Evolutionary conservation across 2,113 vertebrate genomes (phyloP).

Genomic region (Erinaceus europaeus): DNA sequence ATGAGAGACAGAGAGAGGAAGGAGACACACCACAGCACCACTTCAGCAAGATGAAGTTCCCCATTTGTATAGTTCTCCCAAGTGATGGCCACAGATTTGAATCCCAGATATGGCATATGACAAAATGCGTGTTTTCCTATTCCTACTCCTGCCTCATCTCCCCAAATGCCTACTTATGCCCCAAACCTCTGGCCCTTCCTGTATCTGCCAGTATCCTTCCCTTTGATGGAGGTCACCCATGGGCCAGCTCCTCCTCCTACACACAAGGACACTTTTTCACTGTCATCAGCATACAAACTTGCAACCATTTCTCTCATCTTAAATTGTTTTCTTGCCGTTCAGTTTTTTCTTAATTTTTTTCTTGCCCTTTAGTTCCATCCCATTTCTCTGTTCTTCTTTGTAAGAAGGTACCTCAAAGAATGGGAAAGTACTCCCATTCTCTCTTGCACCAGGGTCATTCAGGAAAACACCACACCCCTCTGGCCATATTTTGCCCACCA

Average conservation of each 20-base stretch:
- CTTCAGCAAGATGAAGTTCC: too few species aligned
- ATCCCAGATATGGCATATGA: neutral
- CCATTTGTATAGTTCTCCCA: too few species aligned
- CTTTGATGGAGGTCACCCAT: too few species aligned
- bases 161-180: too few species aligned
- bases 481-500: neutral
- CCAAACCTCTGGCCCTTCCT: too few species aligned
- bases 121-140: neutral
- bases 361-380: neutral
- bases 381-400: neutral
- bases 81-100: too few species aligned
- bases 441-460: neutral
- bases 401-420: neutral
- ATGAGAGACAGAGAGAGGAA: too few species aligned
- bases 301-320: neutral
- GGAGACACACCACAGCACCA: too few species aligned
- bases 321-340: neutral
- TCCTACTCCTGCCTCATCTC: neutral
- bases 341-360: too few species aligned
- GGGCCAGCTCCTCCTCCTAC: too few species aligned
- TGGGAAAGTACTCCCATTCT: neutral
- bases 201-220: too few species aligned
- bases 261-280: too few species aligned
- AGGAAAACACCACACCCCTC: neutral
- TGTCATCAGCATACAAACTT: neutral